These are phyloP conservation scores for Bubo scandiacus DNA, from an alignment of 2,113 vertebrate genomes.

Conservation along the genomic window DNA sequence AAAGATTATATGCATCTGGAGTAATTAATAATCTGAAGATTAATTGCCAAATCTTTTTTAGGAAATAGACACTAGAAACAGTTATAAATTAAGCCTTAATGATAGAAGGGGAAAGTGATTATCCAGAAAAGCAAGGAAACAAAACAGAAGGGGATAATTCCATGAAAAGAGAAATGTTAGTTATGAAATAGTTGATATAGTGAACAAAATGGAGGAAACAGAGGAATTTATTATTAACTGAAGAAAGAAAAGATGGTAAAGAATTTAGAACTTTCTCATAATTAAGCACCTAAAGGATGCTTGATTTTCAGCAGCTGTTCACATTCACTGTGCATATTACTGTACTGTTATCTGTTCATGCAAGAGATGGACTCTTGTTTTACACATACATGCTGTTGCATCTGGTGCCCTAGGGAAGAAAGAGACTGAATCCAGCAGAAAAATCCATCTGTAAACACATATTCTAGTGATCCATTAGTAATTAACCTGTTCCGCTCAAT, in stretches of 20 bases:
- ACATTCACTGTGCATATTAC: neutral
- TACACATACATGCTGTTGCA: neutral
- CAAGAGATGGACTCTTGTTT: neutral
- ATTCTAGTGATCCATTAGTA: slow-evolving; percentile 36
- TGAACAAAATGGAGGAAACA: neutral
- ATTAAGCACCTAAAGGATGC: neutral
- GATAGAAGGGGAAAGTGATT: slow-evolving; percentile 19
- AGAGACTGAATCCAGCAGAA: neutral
- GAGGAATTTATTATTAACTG: neutral
- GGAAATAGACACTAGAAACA: slow-evolving; percentile 47
- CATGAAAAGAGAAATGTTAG: neutral
- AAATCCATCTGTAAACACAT: slow-evolving; percentile 13
- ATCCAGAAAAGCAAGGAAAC: neutral
- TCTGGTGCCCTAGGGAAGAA: neutral
- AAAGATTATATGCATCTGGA: slow-evolving; percentile 40
- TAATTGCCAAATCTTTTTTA: slow-evolving; percentile 55
- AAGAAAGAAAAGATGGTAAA: neutral
- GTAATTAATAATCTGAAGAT: slow-evolving; percentile 67
- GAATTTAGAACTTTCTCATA: neutral
- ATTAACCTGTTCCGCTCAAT: slow-evolving; percentile 20
- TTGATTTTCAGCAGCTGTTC: neutral
- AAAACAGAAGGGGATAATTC: neutral
- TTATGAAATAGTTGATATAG: neutral
- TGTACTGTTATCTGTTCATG: neutral
- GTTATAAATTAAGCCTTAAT: slow-evolving; percentile 62